Evolutionary conservation across 2,113 vertebrate genomes (phyloP).

Genomic region (Tachysurus vachellii): DNA sequence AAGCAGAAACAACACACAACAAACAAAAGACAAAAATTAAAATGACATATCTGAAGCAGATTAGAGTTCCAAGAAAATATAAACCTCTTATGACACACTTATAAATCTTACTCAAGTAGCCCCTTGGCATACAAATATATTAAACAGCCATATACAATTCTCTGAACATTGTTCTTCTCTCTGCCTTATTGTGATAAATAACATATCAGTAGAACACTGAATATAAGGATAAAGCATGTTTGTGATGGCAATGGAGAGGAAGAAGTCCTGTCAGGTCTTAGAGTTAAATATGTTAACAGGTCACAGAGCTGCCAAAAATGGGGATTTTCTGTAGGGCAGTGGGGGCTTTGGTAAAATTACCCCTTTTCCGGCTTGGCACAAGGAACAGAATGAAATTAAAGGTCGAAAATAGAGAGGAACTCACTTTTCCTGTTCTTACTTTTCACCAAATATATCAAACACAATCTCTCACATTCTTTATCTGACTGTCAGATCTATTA

Average conservation of each 20-base stretch:
- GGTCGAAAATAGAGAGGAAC: slow-evolving; percentile 11
- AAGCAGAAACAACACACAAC: slow-evolving; percentile 27
- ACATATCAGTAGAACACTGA: not conserved
- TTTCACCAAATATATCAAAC: not conserved
- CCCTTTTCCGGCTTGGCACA: slow-evolving; percentile 66
- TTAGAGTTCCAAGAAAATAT: not conserved
- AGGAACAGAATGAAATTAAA: slow-evolving; percentile 62
- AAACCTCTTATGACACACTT: not conserved
- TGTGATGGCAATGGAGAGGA: slow-evolving; percentile 19
- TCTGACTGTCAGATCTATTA: not conserved
- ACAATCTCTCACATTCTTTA: not conserved
- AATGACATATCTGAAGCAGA: not conserved
- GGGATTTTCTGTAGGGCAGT: slow-evolving; percentile 53
- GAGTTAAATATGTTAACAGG: slow-evolving; percentile 63
- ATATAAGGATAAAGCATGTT: not conserved
- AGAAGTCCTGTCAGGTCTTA: slow-evolving; percentile 59
- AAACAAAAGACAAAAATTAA: not conserved
- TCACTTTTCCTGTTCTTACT: slow-evolving; percentile 47
- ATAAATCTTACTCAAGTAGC: not conserved
- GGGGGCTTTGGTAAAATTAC: slow-evolving; percentile 67
- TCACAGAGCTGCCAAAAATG: slow-evolving; percentile 61
- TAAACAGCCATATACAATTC: not conserved
- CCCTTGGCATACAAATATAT: not conserved
- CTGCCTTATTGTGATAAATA: not conserved
- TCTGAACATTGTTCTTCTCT: not conserved